Evolutionary conservation across 2,888 invertebrate species (phyloP).

Genomic region (Eristalis pertinax): DNA sequence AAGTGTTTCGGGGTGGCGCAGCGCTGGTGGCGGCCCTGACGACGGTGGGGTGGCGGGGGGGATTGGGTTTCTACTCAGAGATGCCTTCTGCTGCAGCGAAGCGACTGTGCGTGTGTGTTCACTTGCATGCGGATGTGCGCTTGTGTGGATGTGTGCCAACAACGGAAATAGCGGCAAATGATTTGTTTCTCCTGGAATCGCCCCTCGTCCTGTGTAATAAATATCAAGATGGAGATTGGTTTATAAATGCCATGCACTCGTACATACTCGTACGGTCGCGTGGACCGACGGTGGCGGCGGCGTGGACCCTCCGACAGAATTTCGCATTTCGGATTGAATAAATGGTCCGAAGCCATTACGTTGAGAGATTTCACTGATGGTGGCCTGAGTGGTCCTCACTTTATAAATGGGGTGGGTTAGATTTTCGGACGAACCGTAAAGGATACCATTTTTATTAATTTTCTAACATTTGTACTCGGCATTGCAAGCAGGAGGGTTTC

Average conservation of each 20-base stretch:
- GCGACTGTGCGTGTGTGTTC: background rate
- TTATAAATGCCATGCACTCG: constrained; percentile 71
- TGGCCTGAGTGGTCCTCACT: constrained; percentile 33
- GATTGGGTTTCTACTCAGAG: too few species aligned
- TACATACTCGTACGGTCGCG: constrained; percentile 38
- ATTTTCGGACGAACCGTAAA: constrained; percentile 68
- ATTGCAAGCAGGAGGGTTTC: background rate
- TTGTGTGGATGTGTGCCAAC: constrained; percentile 28
- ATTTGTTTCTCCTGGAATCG: constrained; percentile 66
- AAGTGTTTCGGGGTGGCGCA: background rate
- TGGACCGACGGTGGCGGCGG: constrained; percentile 30
- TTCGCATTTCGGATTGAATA: constrained; percentile 62
- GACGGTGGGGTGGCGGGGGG: background rate
- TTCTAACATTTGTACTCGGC: constrained; percentile 72
- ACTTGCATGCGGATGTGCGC: constrained; percentile 4
- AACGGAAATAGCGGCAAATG: constrained; percentile 70
- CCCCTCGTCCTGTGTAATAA: constrained; percentile 66
- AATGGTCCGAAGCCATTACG: constrained; percentile 73
- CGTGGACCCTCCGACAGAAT: constrained; percentile 39
- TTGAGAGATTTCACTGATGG: constrained; percentile 63
- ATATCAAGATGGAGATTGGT: constrained; percentile 71
- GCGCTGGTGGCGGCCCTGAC: background rate
- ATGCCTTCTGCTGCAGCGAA: constrained; percentile 22
- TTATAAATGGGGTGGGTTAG: constrained; percentile 72
- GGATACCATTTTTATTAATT: constrained; percentile 73